A percentile compares a stretch with the other conserved stretches of the same genome.
Evolutionary conservation across 2,797 vertebrate genomes (phyloP).

Genomic region (Fistularia tabacaria): DNA sequence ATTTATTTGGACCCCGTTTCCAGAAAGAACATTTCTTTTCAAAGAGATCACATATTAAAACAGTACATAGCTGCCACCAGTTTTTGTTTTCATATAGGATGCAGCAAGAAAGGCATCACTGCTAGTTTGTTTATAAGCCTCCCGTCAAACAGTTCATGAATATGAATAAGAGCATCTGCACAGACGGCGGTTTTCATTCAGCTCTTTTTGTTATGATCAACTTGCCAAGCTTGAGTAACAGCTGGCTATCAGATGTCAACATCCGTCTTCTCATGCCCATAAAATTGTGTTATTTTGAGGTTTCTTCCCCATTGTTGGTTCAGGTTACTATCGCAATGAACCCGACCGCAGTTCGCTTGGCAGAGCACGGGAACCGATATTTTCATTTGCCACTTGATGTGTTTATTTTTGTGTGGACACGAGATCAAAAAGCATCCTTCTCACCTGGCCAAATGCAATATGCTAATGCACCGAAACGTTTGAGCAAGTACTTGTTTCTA

Average conservation of each 20-base stretch:
- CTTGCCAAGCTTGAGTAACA: conserved; percentile 34
- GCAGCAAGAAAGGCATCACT: background rate
- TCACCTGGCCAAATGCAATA: conserved; percentile 40
- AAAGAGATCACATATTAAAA: too few species aligned
- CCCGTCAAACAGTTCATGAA: conserved; percentile 5
- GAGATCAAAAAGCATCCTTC: conserved; percentile 17
- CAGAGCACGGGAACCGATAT: background rate
- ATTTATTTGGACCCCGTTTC: conserved; percentile 4
- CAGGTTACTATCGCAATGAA: conserved; percentile 23
- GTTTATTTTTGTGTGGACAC: conserved; percentile 6
- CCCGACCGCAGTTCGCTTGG: conserved; percentile 8
- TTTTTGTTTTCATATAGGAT: background rate
- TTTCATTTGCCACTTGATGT: conserved; percentile 16
- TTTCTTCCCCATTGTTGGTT: conserved; percentile 32
- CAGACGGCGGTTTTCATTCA: conserved; percentile 40
- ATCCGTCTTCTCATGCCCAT: conserved; percentile 32
- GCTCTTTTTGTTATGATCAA: conserved; percentile 22
- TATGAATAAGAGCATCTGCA: conserved; percentile 10
- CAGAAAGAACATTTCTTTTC: conserved; percentile 2
- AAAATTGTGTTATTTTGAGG: conserved; percentile 15
- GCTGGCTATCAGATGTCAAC: conserved; percentile 43
- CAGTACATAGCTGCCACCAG: too few species aligned
- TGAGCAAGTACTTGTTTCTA: background rate
- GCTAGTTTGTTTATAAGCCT: conserved; percentile 7
- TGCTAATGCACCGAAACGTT: conserved; percentile 11